Evolutionary conservation across 1,140 invertebrate genomes (phyloP).

Genomic region (Contarinia nasturtii): DNA sequence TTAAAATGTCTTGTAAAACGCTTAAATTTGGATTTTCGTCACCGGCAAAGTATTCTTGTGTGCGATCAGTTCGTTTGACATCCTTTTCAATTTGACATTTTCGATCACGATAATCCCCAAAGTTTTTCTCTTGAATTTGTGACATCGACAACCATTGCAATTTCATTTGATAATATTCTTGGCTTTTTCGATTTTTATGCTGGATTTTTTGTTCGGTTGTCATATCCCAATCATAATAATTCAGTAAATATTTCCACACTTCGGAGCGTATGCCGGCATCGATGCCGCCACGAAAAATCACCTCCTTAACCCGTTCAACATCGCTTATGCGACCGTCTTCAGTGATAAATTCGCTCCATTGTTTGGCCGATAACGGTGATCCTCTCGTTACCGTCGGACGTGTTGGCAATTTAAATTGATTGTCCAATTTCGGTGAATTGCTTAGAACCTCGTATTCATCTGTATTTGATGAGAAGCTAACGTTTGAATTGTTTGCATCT

Average conservation of each 20-base stretch:
- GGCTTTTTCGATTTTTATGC: constrained; percentile 46
- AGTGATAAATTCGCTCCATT: constrained; percentile 64
- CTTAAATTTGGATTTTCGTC: constrained; percentile 79
- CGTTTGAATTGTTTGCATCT: no score
- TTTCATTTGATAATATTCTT: constrained; percentile 92
- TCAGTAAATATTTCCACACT: constrained; percentile 91
- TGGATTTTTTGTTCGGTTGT: constrained; percentile 50
- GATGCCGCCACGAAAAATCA: constrained; percentile 78
- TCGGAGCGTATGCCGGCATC: constrained; percentile 50
- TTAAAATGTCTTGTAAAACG: constrained; percentile 76
- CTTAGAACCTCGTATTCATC: constrained; percentile 51
- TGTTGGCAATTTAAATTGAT: constrained; percentile 1
- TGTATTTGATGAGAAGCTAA: constrained; percentile 18
- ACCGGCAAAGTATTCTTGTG: constrained; percentile 73
- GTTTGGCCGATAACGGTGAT: constrained; percentile 44
- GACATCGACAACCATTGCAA: constrained; percentile 88
- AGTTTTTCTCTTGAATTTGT: constrained; percentile 68
- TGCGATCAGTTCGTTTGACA: constrained; percentile 88
- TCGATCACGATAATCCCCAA: constrained; percentile 72
- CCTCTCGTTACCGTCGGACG: constrained; percentile 7
- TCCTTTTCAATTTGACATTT: constrained; percentile 97
- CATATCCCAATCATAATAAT: constrained; percentile 72
- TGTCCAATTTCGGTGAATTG: background rate
- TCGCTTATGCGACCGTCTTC: constrained; percentile 53
- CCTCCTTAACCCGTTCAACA: constrained; percentile 45